A percentile compares a stretch with the other conserved stretches of the same genome.
phyloP scores from a whole-genome alignment of 2,888 invertebrate species.

The Strigamia crassipes region DNA sequence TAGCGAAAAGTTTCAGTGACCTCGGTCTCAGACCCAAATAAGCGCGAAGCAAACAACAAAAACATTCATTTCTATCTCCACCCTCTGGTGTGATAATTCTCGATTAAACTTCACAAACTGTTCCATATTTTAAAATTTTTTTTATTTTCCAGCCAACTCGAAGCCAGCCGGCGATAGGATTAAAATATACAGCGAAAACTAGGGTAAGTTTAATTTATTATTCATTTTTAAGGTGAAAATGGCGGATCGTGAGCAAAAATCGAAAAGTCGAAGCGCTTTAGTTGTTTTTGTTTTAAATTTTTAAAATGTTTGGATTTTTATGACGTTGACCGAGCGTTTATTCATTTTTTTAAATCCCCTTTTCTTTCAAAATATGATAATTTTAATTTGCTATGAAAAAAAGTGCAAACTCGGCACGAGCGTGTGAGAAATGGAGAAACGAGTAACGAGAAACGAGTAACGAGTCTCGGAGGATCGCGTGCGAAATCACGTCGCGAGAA shows the following conservation, averaged over 20 bases:
- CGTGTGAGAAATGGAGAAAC: background rate
- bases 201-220: constrained; percentile 64
- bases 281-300: background rate
- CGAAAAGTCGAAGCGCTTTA: background rate
- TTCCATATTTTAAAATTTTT: constrained; percentile 10
- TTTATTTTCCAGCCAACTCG: constrained; percentile 67
- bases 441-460: background rate
- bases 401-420: background rate
- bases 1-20: background rate
- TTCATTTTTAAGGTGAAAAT: background rate
- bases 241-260: background rate
- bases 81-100: background rate
- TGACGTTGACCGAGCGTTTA: no score
- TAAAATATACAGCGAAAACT: constrained; percentile 70
- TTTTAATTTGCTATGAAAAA: background rate
- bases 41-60: background rate
- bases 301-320: no score
- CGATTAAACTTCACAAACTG: constrained; percentile 2
- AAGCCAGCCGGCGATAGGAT: constrained; percentile 70
- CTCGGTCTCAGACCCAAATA: background rate
- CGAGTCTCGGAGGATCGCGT: background rate
- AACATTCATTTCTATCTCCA: background rate
- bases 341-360: background rate
- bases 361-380: background rate
- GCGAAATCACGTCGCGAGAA: background rate